Evolutionary conservation across 92 coral and sea anemone genomes (phyloP).

Genomic region (Micromussa lordhowensis): DNA sequence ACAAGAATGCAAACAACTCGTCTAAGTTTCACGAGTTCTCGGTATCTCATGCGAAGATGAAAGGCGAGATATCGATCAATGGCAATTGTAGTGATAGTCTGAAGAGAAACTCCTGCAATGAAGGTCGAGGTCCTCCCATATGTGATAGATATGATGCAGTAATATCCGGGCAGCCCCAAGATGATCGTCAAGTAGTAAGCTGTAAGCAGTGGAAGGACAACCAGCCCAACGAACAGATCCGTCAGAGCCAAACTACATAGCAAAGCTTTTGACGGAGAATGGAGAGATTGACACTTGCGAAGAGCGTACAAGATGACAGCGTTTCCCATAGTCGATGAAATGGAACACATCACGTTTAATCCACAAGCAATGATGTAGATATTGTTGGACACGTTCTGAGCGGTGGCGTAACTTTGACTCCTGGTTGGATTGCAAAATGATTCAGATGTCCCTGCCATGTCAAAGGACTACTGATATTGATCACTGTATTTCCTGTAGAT

Average conservation of each 20-base stretch:
- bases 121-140: slow-evolving; percentile 4
- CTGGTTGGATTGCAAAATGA: not conserved
- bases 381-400: not conserved
- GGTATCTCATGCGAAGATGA: slow-evolving; percentile 26
- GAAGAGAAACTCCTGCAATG: not conserved
- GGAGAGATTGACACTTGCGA: slow-evolving; percentile 9
- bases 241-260: slow-evolving; percentile 13
- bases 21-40: not conserved
- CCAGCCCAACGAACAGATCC: slow-evolving; percentile 21
- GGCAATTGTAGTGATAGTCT: slow-evolving; percentile 3
- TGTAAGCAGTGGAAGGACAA: slow-evolving; percentile 8
- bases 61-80: slow-evolving; percentile 15
- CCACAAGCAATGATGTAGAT: not conserved
- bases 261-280: slow-evolving; percentile 9
- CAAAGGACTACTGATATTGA: not conserved
- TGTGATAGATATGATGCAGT: not conserved
- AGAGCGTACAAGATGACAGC: slow-evolving; percentile 1
- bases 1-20: not conserved
- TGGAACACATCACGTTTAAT: not conserved
- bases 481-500: not conserved
- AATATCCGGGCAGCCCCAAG: not conserved
- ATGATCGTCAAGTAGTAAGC: not conserved
- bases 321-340: not conserved
- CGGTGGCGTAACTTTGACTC: not conserved
- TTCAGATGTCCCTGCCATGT: not conserved